A percentile compares a stretch with the other conserved stretches of the same genome.
Conservation (phyloP, 2,888 invertebrate genomes). For the Monopis laevigella region DNA sequence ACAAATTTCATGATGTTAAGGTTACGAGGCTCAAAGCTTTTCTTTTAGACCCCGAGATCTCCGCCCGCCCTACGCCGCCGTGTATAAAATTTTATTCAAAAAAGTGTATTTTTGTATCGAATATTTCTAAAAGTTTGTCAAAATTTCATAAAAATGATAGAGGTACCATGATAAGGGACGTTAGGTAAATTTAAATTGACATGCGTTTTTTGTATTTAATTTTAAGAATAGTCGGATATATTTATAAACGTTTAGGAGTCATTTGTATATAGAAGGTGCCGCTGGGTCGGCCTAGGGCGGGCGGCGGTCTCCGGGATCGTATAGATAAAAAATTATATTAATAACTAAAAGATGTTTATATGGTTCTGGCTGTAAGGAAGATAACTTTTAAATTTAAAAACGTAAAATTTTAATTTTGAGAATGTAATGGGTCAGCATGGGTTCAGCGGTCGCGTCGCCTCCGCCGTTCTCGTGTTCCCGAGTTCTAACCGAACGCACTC, state of each 20-base stretch:
- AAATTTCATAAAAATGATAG: slow-evolving; percentile 61
- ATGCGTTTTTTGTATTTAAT: slow-evolving; percentile 68
- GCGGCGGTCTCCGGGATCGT: slow-evolving; percentile 19
- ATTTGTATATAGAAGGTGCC: slow-evolving; percentile 64
- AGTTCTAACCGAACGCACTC: too few relatives aligned
- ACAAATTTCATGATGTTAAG: slow-evolving; percentile 68
- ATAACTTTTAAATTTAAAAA: slow-evolving; percentile 58
- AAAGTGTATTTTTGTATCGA: slow-evolving; percentile 70
- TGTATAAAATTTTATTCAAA: slow-evolving; percentile 68
- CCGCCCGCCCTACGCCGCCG: slow-evolving; percentile 50
- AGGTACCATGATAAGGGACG: slow-evolving; percentile 39
- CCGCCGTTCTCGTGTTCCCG: too few relatives aligned
- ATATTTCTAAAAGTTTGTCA: slow-evolving; percentile 67
- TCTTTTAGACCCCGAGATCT: slow-evolving; percentile 41
- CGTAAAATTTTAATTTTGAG: slow-evolving; percentile 23
- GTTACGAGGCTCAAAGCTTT: slow-evolving; percentile 68
- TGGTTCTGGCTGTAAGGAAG: slow-evolving; percentile 67
- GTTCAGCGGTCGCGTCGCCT: too few relatives aligned
- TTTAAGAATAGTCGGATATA: slow-evolving; percentile 67
- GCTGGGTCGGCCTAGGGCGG: not conserved
- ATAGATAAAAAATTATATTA: slow-evolving; percentile 65
- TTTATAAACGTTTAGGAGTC: slow-evolving; percentile 71
- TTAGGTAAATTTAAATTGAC: slow-evolving; percentile 61
- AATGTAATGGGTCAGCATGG: too few relatives aligned
- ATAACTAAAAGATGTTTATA: slow-evolving; percentile 69